A percentile compares a stretch with the other conserved stretches of the same genome.
Conservation (phyloP, 1,140 invertebrate genomes). For the Drosophila subobscura region DNA sequence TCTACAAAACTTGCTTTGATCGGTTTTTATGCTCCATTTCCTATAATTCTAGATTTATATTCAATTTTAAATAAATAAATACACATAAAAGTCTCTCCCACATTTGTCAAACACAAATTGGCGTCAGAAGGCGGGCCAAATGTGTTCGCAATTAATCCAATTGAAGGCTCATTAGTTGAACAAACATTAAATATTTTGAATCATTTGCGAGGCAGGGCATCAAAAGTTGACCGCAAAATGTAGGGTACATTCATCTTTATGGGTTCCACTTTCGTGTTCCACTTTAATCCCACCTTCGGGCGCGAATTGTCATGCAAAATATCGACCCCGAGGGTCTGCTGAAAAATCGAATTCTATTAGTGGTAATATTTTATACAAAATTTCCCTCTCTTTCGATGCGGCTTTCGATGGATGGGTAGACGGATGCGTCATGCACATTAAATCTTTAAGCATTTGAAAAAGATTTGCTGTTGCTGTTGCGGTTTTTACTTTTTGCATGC, state of each 20-base stretch:
- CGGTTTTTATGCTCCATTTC: slow-evolving; percentile 11
- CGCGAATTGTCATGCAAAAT: slow-evolving; percentile 28
- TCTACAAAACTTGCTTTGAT: too few relatives aligned
- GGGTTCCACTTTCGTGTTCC: too few relatives aligned
- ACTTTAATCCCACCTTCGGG: slow-evolving; percentile 7
- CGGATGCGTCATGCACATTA: slow-evolving; percentile 46
- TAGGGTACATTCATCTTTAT: slow-evolving; percentile 7
- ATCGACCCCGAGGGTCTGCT: slow-evolving; percentile 15
- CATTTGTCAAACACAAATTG: slow-evolving; percentile 30
- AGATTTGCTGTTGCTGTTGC: slow-evolving; percentile 31
- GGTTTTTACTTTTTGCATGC: slow-evolving; percentile 10
- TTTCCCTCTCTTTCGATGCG: slow-evolving; percentile 10
- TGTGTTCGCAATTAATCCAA: slow-evolving; percentile 26
- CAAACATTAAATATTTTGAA: slow-evolving; percentile 28
- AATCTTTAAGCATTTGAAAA: slow-evolving; percentile 44
- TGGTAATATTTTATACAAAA: slow-evolving; percentile 33
- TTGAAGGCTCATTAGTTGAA: slow-evolving; percentile 31
- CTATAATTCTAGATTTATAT: neutral
- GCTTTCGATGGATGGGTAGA: slow-evolving; percentile 2
- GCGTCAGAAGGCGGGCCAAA: slow-evolving; percentile 14
- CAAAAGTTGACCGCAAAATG: slow-evolving; percentile 22
- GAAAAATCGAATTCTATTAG: slow-evolving; percentile 47
- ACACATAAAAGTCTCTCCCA: neutral
- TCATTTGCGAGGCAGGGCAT: neutral
- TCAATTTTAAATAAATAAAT: too few relatives aligned